Percentiles rank a stretch among this genome's conserved stretches.
These are phyloP conservation scores for Melanaphis sacchari DNA, from an alignment of 1,140 invertebrate genomes.

Conservation along the genomic window DNA sequence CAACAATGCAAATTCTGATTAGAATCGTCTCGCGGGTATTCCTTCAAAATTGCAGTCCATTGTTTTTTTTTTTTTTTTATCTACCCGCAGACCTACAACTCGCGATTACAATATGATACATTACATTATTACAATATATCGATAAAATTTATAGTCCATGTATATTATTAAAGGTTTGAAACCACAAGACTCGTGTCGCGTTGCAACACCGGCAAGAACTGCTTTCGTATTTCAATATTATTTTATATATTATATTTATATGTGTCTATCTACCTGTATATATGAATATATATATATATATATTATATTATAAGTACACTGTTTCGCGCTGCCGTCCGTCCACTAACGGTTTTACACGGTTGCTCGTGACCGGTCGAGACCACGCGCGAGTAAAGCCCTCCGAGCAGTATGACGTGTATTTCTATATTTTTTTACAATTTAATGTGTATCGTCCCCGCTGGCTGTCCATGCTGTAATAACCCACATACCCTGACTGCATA, in stretches of 20 bases:
- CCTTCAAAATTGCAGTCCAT: not conserved
- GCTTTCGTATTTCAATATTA: constrained; percentile 40
- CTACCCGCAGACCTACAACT: not conserved
- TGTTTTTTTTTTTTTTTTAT: constrained; percentile 26
- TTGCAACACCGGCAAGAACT: not conserved
- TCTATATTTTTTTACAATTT: not conserved
- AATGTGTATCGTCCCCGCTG: constrained; percentile 49
- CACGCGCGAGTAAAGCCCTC: constrained; percentile 29
- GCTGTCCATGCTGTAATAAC: not conserved
- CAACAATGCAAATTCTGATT: not conserved
- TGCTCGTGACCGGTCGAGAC: constrained; percentile 44
- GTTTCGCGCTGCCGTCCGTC: not conserved
- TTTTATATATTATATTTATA: not conserved
- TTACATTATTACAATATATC: not conserved
- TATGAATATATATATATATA: not conserved
- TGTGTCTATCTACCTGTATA: not conserved
- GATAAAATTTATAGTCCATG: constrained; percentile 24
- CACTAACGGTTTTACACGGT: not conserved
- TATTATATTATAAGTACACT: not conserved
- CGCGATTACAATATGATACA: not conserved
- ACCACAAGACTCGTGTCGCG: constrained; percentile 33
- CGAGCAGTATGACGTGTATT: not conserved
- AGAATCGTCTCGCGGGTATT: not conserved
- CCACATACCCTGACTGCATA: not conserved
- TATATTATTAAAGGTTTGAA: not conserved